Base-by-base conservation (phyloP, 2,113 vertebrate species). In the Amphiprion ocellaris region DNA sequence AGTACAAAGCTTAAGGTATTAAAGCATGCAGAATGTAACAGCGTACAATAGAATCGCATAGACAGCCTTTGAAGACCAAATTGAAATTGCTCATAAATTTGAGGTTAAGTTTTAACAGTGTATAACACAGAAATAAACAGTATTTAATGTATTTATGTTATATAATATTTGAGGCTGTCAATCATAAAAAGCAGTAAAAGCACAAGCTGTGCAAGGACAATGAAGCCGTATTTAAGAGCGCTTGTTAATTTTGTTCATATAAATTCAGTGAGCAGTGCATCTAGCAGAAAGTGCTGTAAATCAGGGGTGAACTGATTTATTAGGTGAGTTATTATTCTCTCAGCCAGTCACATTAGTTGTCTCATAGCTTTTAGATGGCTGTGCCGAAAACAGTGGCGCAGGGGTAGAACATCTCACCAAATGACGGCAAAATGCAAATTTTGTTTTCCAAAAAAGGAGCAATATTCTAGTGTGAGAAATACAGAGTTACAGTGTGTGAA, bases 241-340 rank as follows among this genome's bases (percentile, higher is more conserved):
- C 21, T 49, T 58, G 12, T 64, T 61, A 9, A 66, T 62, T 47
- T 63, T 62, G 4, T 77, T 46, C 37, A 23, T 33, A n/a, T 37
- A 37, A 37, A 37, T 9, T 6, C 8, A 9, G 33, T 10, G 33
- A 37, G 33, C 33, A 37, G 33, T 37, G 33, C 33, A 37, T 37
- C 33, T 37, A 10, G 16, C 54, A 24, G 21, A 65, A 15, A 33
- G 17, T 23, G 5, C 28, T 59, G 53, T 59, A 65, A 67, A 30
- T 74, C 26, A 56, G 21, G 10, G 6, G 9, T 64, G 37, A 52
- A 10, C 5, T 64, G 30, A 60, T 46, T 46, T 15, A 16, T 16
- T 47, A 16, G 4, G 15, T 15, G 17, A 17, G 62, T 56, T 60
- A 17, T 50, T 28, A 12, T 70, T 10, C 52, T 59, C 15, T 47